Percentiles rank a stretch among this genome's conserved stretches.
These are phyloP conservation scores for Chaenodraco wilsoni DNA, from an alignment of 2,797 vertebrate genomes.

Conservation along the genomic window DNA sequence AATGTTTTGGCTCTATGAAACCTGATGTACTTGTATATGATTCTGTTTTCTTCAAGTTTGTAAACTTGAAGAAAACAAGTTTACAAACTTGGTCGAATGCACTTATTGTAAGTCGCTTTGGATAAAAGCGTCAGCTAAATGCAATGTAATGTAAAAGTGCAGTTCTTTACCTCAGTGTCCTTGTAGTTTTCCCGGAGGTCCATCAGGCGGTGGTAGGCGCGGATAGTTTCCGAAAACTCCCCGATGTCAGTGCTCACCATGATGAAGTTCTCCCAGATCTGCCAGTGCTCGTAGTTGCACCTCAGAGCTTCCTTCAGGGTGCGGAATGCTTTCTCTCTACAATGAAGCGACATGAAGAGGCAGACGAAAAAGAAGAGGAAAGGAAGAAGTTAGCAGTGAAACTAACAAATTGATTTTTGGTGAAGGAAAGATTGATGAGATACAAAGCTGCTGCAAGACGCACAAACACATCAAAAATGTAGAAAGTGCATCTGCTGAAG, in stretches of 20 bases:
- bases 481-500: conserved; percentile 42
- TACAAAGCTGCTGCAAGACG: not conserved
- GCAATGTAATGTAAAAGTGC: not conserved
- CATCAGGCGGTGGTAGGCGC: conserved; percentile 95
- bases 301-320: conserved; percentile 96
- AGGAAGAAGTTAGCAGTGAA: not conserved
- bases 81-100: too few relatives aligned
- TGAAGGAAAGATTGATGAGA: not conserved
- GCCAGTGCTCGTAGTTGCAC: conserved; percentile 97
- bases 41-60: too few relatives aligned
- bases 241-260: conserved; percentile 91
- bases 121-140: too few relatives aligned
- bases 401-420: not conserved
- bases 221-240: conserved; percentile 92
- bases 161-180: conserved; percentile 88
- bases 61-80: too few relatives aligned
- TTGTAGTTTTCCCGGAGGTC: conserved; percentile 93
- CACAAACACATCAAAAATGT: conserved; percentile 1
- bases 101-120: too few relatives aligned
- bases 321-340: conserved; percentile 91
- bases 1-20: too few relatives aligned
- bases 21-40: too few relatives aligned
- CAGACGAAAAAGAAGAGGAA: not conserved
- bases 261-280: conserved; percentile 99
- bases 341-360: not conserved